phyloP scores from a whole-genome alignment of 53 echinoderm and acorn worm species.

The Temnopleurus reevesii region DNA sequence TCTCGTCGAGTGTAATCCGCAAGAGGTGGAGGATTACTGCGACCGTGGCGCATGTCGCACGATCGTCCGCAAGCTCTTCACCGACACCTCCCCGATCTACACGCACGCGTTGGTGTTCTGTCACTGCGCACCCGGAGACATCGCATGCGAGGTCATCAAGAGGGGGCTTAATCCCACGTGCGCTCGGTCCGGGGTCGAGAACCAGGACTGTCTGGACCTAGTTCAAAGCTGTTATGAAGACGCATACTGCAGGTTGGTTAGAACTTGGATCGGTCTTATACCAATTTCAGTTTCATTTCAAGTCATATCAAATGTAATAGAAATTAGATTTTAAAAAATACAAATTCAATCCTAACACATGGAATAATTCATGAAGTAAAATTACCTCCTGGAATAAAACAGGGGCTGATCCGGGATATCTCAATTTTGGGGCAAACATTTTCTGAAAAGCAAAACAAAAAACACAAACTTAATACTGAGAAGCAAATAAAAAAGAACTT shows the following conservation, averaged over 20 bases:
- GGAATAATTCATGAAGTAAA: too few relatives aligned
- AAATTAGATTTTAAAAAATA: too few relatives aligned
- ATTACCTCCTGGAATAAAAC: too few relatives aligned
- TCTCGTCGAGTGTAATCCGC: slow-evolving; percentile 48
- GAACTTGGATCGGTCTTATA: too few relatives aligned
- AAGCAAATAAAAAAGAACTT: too few relatives aligned
- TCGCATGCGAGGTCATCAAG: slow-evolving; percentile 36
- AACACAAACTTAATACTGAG: too few relatives aligned
- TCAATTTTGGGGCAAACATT: too few relatives aligned
- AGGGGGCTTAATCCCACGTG: slow-evolving; percentile 66
- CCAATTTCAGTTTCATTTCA: too few relatives aligned
- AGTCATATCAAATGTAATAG: too few relatives aligned
- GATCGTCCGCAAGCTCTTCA: slow-evolving; percentile 63
- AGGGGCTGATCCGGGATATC: too few relatives aligned
- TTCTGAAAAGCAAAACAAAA: too few relatives aligned
- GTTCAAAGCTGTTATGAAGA: slow-evolving; percentile 48
- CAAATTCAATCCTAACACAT: too few relatives aligned
- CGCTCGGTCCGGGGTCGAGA: slow-evolving; percentile 32
- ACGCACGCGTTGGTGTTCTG: slow-evolving; percentile 74
- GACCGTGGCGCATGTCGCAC: slow-evolving; percentile 24
- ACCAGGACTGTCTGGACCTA: slow-evolving; percentile 60
- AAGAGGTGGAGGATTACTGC: slow-evolving; percentile 46
- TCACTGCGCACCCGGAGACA: slow-evolving; percentile 49
- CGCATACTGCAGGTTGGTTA: slow-evolving; percentile 60
- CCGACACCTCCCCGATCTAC: slow-evolving; percentile 47